phyloP scores from a whole-genome alignment of 2,888 invertebrate species.

The Luffia ferchaultella region DNA sequence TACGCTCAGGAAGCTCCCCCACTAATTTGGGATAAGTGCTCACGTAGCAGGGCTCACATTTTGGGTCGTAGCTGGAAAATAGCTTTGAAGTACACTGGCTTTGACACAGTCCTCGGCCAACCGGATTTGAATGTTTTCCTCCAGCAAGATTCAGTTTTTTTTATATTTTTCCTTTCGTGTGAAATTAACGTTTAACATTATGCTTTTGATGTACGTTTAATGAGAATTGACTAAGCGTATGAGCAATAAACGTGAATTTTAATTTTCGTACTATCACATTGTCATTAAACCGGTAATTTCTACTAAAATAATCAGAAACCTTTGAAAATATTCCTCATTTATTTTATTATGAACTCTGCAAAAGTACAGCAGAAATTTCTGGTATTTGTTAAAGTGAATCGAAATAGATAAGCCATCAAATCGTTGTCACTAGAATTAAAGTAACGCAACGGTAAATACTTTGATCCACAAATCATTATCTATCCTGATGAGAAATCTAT shows the following conservation, averaged over 20 bases:
- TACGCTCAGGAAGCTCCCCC: conserved; percentile 25
- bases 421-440: too few species aligned
- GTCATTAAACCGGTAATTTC: neutral
- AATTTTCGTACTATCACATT: neutral
- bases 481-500: too few species aligned
- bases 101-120: neutral
- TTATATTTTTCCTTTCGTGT: neutral
- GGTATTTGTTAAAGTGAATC: too few species aligned
- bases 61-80: conserved; percentile 29
- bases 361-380: too few species aligned
- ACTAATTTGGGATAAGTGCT: conserved; percentile 55
- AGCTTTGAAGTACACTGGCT: conserved; percentile 24
- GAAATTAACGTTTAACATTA: neutral
- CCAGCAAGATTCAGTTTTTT: neutral
- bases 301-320: neutral
- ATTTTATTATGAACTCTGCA: too few species aligned
- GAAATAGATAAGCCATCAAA: too few species aligned
- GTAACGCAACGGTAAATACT: too few species aligned
- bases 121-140: neutral
- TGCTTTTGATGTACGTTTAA: neutral
- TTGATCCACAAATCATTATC: too few species aligned
- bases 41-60: conserved; percentile 38
- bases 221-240: neutral
- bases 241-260: neutral
- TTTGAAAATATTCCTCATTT: neutral